Conservation (phyloP, 2,888 invertebrate species). For the Plagodis pulveraria region DNA sequence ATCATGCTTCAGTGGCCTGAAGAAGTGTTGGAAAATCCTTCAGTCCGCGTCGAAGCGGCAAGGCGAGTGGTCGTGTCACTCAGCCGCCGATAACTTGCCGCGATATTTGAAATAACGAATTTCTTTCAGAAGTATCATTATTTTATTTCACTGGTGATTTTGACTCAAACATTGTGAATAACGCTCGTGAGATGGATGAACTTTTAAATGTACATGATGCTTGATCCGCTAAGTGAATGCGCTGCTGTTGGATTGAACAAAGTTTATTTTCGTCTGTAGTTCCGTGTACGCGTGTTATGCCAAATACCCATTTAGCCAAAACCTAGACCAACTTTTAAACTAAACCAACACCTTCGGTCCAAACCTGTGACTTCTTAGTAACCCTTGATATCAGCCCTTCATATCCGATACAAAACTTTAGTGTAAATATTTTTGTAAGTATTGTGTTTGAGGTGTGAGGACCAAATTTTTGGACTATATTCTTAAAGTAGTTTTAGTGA, state of each 20-base stretch:
- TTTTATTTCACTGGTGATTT: conserved; percentile 16
- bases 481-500: conserved; percentile 49
- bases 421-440: conserved; percentile 45
- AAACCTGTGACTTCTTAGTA: conserved; percentile 71
- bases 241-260: conserved; percentile 59
- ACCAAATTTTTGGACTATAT: conserved; percentile 57
- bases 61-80: conserved; percentile 61
- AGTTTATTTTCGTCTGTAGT: conserved; percentile 63
- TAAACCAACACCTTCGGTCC: conserved; percentile 61
- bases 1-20: conserved; percentile 52
- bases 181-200: conserved; percentile 6
- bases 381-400: conserved; percentile 62
- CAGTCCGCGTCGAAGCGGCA: conserved; percentile 79
- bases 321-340: conserved; percentile 30
- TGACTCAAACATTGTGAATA: conserved; percentile 12
- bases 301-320: conserved; percentile 29
- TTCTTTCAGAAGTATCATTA: conserved; percentile 49
- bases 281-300: conserved; percentile 48
- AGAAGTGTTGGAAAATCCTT: conserved; percentile 55
- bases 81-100: conserved; percentile 56
- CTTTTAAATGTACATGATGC: conserved; percentile 21
- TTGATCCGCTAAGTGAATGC: conserved; percentile 54
- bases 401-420: conserved; percentile 44
- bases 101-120: conserved; percentile 54
- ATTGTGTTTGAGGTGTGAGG: conserved; percentile 52